Evolutionary conservation across 2,797 vertebrate genomes (phyloP).

Genomic region (Megaceryle alcyon): DNA sequence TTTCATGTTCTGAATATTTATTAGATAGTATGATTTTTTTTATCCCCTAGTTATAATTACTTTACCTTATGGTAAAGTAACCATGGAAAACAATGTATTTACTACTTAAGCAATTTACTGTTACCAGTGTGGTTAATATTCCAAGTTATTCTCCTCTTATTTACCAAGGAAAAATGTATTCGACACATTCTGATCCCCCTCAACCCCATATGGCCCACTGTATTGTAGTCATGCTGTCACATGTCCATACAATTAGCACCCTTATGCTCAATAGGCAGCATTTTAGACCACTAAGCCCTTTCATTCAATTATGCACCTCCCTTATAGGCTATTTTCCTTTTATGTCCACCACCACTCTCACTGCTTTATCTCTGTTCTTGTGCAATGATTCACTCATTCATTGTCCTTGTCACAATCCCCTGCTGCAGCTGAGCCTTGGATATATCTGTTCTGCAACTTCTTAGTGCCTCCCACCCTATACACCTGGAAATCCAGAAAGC

Average conservation of each 20-base stretch:
- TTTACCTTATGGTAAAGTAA: not conserved
- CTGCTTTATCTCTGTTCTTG: not conserved
- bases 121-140: not conserved
- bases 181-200: not conserved
- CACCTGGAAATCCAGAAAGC: not conserved
- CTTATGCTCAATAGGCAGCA: not conserved
- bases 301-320: not conserved
- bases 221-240: not conserved
- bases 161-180: not conserved
- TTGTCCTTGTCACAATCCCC: not conserved
- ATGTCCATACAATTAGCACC: fast-evolving
- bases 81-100: not conserved
- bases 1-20: not conserved
- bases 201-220: fast-evolving
- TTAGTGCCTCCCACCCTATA: fast-evolving
- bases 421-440: not conserved
- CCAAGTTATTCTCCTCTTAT: not conserved
- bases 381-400: not conserved
- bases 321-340: not conserved
- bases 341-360: no score
- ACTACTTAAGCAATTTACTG: not conserved
- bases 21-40: not conserved
- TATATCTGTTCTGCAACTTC: not conserved
- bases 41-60: not conserved
- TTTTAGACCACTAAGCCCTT: not conserved